Base-by-base conservation (phyloP, 2,888 invertebrate species). In the Erebia palarica region DNA sequence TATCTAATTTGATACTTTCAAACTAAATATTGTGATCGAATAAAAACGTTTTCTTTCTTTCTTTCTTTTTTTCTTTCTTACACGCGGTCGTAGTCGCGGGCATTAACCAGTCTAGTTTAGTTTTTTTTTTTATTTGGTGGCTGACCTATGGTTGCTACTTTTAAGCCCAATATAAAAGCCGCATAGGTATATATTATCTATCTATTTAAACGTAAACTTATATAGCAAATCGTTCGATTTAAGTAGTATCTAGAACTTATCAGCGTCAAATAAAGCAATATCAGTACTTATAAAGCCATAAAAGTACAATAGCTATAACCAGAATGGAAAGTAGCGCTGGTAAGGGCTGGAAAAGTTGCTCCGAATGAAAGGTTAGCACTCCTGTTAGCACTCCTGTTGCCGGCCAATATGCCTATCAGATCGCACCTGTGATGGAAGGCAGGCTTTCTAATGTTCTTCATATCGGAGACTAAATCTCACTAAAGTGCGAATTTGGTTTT, bases 291-390 rank as follows among this genome's bases (percentile, higher is more conserved):
- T 63, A 63, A 63, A 63, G 63, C 63, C 47, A 21, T 63, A 47
- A 21, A 47, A 49, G 63, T 27, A 16, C 44, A 5, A 63, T 63
- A 63, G 27, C 49, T 49, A 49, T 21, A 49, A 49, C 63, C 47
- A 63, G 63, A 49, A 63, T 63, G 49, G 63, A 63, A 63, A 63
- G 63, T 21, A 21, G 63, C 14, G 11, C 47, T 21, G 21, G 63
- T 49, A 14, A 49, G 16, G 16, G 44, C 61, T 44, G 69, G 57
- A 69, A 61, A 70, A 66, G 65, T 66, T 55, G 82, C 81, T 79
- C 80, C 87, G 86, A 86, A 89, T 91, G 89, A 91, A 91, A 89
- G 83, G 84, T 88, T 89, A 89, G n/a, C n/a, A n/a, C n/a, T n/a
- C n/a, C n/a, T 87, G 75, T 81, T 86, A 81, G 80, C 88, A 86